These are phyloP conservation scores for Hemichromis elongatus DNA, from an alignment of 2,113 vertebrate species.

Conservation along the genomic window DNA sequence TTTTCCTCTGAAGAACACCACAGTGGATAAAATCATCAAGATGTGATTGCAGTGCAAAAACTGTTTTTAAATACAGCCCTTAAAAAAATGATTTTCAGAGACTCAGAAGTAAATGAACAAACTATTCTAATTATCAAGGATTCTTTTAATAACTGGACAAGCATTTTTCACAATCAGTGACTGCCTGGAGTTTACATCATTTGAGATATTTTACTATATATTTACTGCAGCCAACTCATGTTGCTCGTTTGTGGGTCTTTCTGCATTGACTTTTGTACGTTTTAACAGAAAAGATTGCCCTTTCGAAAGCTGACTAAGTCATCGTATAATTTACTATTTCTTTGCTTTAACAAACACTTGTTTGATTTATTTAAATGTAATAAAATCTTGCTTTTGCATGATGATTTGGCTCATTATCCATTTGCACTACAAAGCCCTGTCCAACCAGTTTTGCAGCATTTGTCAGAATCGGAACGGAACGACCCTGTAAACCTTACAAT, in stretches of 20 bases:
- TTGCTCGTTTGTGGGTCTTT: neutral
- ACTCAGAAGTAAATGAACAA: neutral
- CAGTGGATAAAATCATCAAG: neutral
- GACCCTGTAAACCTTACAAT: neutral
- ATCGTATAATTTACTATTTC: neutral
- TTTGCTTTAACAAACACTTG: neutral
- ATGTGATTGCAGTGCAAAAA: neutral
- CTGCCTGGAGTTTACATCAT: neutral
- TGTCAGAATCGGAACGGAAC: neutral
- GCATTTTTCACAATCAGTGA: neutral
- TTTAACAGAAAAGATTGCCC: neutral
- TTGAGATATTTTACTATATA: neutral
- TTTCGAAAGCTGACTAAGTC: neutral
- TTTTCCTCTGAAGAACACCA: neutral
- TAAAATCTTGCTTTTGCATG: neutral
- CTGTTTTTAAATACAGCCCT: neutral
- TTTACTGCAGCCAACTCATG: neutral
- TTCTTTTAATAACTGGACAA: neutral
- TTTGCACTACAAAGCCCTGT: neutral
- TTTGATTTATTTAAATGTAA: neutral
- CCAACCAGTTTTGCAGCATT: neutral
- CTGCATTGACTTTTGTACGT: neutral
- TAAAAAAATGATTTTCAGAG: accelerated
- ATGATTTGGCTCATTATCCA: neutral
- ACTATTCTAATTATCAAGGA: neutral